Evolutionary conservation across 2,113 vertebrate species (phyloP), one percentile per base, ranked within the genome.

Genomic region (Struthio camelus): DNA sequence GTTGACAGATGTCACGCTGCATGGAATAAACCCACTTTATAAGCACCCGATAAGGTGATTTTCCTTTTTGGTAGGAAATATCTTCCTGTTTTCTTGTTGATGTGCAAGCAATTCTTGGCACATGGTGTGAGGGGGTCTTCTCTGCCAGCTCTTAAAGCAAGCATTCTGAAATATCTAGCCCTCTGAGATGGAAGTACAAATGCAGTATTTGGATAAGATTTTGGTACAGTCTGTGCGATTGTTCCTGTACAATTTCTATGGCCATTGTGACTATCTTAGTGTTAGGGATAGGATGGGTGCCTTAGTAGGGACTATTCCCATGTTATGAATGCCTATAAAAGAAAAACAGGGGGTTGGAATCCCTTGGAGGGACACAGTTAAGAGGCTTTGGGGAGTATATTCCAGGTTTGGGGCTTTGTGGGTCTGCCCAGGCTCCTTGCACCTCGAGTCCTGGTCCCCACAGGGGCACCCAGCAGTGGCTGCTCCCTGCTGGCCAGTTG

Each of bases 151-250:
- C 0, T 53, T 75, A 65, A 80, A 76, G 58, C 2, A 3, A 75
- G 54, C 1, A 0, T 34, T 9, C 3, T 42, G 46, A 77, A 51
- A 25, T 17, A 3, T 32, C 23, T 3, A 78, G 22, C 48, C 20
- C 62, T 22, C 0, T 32, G 2, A 64, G 62, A 14, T 0, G 7
- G 78, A 62, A 40, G 58, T 44, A 36, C n/a, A 73, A 38, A n/a
- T 58, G 80, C 32, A 50, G 77, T 12, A 23, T 79, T 61, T 79
- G 73, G 75, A 32, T 53, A 40, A 42, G 72, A 22, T 25, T 36
- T 67, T 50, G 59, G 12, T 38, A 12, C 66, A 7, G 8, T 50
- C n/a, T 59, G 10, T 44, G 56, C 38, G 25, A 46, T 42, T 67
- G 53, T 44, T 73, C 5, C 25, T 17, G 59, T 34, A 5, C 48